Evolutionary conservation across 2,888 invertebrate genomes (phyloP).

Genomic region (Pristionchus entomophagus): DNA sequence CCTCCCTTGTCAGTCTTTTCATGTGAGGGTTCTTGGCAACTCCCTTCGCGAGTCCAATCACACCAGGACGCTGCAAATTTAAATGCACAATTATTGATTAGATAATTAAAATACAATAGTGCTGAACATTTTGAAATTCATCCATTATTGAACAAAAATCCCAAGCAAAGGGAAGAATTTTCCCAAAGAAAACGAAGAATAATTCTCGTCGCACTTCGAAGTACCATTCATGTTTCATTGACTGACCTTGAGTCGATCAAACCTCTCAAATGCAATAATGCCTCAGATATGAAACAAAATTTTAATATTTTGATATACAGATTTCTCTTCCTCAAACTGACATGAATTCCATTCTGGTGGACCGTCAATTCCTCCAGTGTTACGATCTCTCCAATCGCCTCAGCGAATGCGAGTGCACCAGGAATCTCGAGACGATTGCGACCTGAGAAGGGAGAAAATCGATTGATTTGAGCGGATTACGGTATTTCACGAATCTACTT

Average conservation of each 20-base stretch:
- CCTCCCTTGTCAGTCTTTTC: constrained; percentile 1
- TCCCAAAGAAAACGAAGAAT: too few species aligned
- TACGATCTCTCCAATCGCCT: constrained; percentile 88
- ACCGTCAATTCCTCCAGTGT: constrained; percentile 91
- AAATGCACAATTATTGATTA: constrained; percentile 83
- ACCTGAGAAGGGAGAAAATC: constrained; percentile 80
- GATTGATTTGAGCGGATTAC: not conserved
- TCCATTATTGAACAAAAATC: too few species aligned
- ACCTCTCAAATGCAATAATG: too few species aligned
- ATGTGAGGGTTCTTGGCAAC: constrained; percentile 46
- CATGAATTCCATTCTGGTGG: constrained; percentile 97
- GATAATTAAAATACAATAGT: too few species aligned
- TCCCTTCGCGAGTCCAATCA: constrained; percentile 83
- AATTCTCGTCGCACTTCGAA: too few species aligned
- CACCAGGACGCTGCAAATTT: constrained; percentile 83
- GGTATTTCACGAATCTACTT: not conserved
- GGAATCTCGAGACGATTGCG: constrained; percentile 94
- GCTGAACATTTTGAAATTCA: too few species aligned
- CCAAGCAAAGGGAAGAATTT: too few species aligned
- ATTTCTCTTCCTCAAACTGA: too few species aligned
- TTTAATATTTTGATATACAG: too few species aligned
- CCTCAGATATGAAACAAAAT: too few species aligned
- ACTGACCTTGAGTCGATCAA: too few species aligned
- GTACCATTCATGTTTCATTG: too few species aligned
- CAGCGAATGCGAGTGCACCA: constrained; percentile 88